Percentiles rank a stretch among this genome's conserved stretches.
Conservation (phyloP, 2,113 vertebrate species). For the Calyptommatus sinebrachiatus region DNA sequence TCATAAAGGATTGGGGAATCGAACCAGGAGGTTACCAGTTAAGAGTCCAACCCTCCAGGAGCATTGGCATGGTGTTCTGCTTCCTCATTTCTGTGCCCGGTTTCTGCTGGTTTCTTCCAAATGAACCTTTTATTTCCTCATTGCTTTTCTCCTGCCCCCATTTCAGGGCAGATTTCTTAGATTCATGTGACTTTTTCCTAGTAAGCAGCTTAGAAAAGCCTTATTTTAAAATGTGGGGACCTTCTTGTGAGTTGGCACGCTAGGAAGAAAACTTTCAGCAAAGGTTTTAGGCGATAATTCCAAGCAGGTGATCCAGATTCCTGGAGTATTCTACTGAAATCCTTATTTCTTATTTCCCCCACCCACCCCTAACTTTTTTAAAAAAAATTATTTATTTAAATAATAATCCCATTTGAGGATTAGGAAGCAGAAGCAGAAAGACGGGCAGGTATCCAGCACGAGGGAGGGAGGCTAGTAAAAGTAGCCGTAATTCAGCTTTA, state of each 20-base stretch:
- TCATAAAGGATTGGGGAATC: no score
- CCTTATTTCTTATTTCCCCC: fast-evolving
- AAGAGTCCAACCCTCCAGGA: no score
- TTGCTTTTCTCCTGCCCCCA: neutral
- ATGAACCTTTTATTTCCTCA: neutral
- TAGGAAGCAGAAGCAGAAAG: neutral
- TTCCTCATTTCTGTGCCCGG: neutral
- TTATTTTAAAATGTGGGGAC: neutral
- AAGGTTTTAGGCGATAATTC: slow-evolving; percentile 54
- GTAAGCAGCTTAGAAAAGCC: slow-evolving; percentile 51
- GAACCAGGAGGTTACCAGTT: no score
- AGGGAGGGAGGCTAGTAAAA: neutral
- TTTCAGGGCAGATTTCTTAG: neutral
- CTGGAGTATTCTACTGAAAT: slow-evolving; percentile 34
- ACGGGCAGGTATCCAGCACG: neutral
- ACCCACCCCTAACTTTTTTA: neutral
- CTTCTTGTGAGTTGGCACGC: neutral
- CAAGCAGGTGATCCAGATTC: slow-evolving; percentile 56
- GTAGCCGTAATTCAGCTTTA: no score
- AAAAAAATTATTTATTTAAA: no score
- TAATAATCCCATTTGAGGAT: fast-evolving
- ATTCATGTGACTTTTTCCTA: slow-evolving; percentile 3
- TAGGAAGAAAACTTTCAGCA: neutral
- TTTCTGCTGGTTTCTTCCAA: neutral
- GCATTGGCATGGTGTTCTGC: no score